Percentiles rank a stretch among this genome's conserved stretches.
These are phyloP conservation scores for Lasioglossum leucozonium DNA, from an alignment of 2,888 invertebrate species.

Conservation along the genomic window DNA sequence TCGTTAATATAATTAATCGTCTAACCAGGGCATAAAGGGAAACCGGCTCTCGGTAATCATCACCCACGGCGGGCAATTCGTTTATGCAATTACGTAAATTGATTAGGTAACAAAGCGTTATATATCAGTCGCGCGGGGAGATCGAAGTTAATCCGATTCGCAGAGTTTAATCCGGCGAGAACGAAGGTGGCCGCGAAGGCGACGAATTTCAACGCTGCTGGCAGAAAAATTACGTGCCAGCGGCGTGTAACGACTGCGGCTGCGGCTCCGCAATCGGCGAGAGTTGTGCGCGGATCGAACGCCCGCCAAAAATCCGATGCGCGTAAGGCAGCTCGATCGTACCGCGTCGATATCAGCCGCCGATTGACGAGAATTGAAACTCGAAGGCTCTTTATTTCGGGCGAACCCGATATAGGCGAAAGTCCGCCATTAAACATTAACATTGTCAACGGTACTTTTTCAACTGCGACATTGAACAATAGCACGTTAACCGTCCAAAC, in stretches of 20 bases:
- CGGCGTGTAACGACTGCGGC: neutral
- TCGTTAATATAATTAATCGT: neutral
- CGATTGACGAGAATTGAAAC: slow-evolving; percentile 49
- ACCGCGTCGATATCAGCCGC: slow-evolving; percentile 37
- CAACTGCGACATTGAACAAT: slow-evolving; percentile 47
- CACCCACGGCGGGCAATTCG: slow-evolving; percentile 11
- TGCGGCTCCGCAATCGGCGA: neutral
- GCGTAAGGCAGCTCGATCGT: slow-evolving; percentile 26
- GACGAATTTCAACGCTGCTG: slow-evolving; percentile 12
- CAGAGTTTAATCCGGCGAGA: slow-evolving; percentile 12
- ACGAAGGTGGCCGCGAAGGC: neutral
- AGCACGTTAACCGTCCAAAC: slow-evolving; percentile 18
- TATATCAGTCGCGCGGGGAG: neutral
- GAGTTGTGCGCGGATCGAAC: slow-evolving; percentile 45
- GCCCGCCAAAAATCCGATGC: slow-evolving; percentile 60
- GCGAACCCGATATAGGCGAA: slow-evolving; percentile 8
- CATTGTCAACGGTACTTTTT: slow-evolving; percentile 30
- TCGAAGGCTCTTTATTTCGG: slow-evolving; percentile 56
- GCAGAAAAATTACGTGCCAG: neutral
- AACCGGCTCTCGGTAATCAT: neutral
- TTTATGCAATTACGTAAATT: slow-evolving; percentile 52
- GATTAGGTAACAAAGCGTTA: slow-evolving; percentile 55
- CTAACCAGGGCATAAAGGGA: neutral
- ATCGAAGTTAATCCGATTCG: slow-evolving; percentile 20
- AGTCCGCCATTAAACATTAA: slow-evolving; percentile 39